A percentile compares a stretch with the other conserved stretches of the same genome.
phyloP scores from a whole-genome alignment of 1,140 invertebrate genomes.

The Bombus confusus region DNA sequence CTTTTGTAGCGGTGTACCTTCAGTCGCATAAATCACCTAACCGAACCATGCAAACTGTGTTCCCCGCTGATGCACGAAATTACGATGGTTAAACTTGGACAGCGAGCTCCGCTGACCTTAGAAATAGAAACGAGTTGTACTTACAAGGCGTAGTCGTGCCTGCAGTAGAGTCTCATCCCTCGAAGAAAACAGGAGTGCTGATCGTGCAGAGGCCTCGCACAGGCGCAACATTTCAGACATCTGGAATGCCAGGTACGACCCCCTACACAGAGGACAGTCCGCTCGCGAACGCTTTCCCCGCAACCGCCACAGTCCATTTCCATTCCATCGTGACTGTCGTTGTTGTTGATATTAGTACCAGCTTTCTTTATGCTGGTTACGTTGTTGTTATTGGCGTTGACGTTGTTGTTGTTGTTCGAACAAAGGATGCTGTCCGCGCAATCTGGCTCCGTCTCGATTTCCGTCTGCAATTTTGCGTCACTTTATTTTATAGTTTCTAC shows the following conservation, averaged over 20 bases:
- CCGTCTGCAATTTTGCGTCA: conserved; percentile 63
- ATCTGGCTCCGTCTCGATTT: conserved; percentile 67
- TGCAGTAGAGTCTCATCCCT: conserved; percentile 79
- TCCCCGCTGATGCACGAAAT: not conserved
- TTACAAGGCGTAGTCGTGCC: conserved; percentile 80
- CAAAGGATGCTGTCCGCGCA: conserved; percentile 61
- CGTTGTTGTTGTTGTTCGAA: conserved; percentile 58
- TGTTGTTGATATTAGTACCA: conserved; percentile 8
- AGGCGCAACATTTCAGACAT: conserved; percentile 80
- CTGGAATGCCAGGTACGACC: conserved; percentile 80
- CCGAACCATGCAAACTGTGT: not conserved
- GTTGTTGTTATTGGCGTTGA: conserved; percentile 35
- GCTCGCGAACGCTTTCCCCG: conserved; percentile 78
- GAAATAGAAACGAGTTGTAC: conserved; percentile 60
- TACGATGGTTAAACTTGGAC: not conserved
- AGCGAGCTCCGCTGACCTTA: too few relatives aligned
- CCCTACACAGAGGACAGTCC: conserved; percentile 79
- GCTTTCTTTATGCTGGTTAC: conserved; percentile 33
- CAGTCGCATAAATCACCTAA: not conserved
- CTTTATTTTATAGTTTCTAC: too few relatives aligned
- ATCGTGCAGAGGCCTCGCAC: conserved; percentile 78
- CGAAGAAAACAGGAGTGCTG: conserved; percentile 81
- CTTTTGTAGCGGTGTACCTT: too few relatives aligned
- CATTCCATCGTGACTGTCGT: conserved; percentile 64
- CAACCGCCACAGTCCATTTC: conserved; percentile 82